A percentile compares a stretch with the other conserved stretches of the same genome.
Conservation (phyloP, 2,797 vertebrate genomes). For the Cossypha dichroa region DNA sequence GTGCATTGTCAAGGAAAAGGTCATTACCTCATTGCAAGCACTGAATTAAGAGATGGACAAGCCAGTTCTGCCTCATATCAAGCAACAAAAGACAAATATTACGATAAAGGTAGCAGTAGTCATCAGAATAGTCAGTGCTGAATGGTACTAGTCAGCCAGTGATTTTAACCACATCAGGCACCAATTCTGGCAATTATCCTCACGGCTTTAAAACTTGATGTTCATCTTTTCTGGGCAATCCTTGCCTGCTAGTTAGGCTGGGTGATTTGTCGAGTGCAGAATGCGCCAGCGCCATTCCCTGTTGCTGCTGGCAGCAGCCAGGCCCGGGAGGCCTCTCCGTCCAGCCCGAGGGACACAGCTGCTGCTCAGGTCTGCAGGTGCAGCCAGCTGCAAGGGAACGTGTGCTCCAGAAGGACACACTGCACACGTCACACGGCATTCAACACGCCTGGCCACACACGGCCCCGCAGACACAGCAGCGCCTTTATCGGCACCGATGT, state of each 20-base stretch:
- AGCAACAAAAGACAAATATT: neutral
- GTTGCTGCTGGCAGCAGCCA: neutral
- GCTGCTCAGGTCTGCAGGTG: too few relatives aligned
- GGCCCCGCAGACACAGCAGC: neutral
- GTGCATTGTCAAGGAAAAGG: neutral
- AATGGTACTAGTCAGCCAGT: neutral
- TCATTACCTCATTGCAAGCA: neutral
- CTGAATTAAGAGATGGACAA: neutral
- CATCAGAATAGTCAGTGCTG: neutral
- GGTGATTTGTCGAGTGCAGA: rapidly evolving
- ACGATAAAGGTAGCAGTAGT: neutral
- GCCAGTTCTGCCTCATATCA: neutral
- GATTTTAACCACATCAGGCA: neutral
- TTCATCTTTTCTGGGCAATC: neutral
- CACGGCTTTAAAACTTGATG: neutral
- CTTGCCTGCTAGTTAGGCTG: neutral
- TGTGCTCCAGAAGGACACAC: neutral
- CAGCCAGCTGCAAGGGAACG: neutral
- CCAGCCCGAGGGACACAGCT: neutral
- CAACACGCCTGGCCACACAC: rapidly evolving
- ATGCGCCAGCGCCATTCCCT: neutral
- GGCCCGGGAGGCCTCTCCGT: neutral
- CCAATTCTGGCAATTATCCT: neutral
- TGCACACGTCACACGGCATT: rapidly evolving
- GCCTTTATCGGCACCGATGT: rapidly evolving